A percentile compares a stretch with the other conserved stretches of the same genome.
phyloP scores from a whole-genome alignment of 2,797 vertebrate species.

The Lagothrix lagotricha region DNA sequence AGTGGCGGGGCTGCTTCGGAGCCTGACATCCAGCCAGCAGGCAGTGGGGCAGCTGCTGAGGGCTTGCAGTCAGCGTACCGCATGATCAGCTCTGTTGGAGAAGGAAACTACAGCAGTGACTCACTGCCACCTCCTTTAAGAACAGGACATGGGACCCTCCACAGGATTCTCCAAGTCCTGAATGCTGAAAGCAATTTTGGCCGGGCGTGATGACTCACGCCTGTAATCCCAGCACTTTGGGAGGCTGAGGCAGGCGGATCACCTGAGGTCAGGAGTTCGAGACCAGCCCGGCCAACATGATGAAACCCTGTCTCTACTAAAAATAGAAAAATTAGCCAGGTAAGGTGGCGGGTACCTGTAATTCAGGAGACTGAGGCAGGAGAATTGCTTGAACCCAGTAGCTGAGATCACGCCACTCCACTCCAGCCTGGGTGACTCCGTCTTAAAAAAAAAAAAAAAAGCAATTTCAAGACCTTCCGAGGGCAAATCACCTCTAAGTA shows the following conservation, averaged over 20 bases:
- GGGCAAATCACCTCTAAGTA: neutral
- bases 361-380: neutral
- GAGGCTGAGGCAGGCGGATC: neutral
- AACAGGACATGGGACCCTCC: neutral
- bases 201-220: fast-evolving
- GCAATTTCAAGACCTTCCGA: neutral
- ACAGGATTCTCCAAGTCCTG: neutral
- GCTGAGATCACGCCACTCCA: neutral
- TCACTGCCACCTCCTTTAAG: neutral
- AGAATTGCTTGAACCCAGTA: neutral
- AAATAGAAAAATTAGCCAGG: neutral
- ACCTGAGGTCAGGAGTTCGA: neutral
- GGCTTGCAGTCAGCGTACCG: neutral
- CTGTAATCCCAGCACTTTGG: neutral
- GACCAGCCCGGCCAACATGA: neutral
- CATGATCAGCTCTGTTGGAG: neutral
- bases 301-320: neutral
- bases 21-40: neutral
- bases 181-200: neutral
- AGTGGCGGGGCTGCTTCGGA: neutral
- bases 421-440: neutral
- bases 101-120: neutral
- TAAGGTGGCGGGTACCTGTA: neutral
- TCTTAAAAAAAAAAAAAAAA: neutral
- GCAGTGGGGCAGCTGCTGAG: neutral